Percentiles rank a stretch among this genome's conserved stretches.
phyloP scores from a whole-genome alignment of 2,113 vertebrate genomes.

The Antennarius striatus region DNA sequence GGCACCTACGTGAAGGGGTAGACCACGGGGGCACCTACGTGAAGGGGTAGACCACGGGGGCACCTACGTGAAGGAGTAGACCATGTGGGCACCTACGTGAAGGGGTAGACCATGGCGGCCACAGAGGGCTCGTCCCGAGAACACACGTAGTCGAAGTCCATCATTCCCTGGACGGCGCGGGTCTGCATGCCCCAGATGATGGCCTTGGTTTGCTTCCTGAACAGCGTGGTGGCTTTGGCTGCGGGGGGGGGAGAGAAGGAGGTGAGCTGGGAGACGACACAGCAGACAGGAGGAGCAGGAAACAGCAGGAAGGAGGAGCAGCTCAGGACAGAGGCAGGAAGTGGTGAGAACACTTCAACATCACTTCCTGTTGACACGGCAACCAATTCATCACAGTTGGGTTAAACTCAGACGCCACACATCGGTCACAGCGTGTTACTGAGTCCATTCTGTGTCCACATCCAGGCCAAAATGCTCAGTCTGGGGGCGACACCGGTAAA shows the following conservation, averaged over 20 bases:
- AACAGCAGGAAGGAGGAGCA: neutral
- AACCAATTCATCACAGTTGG: too few relatives aligned
- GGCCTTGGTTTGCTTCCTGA: conserved; percentile 91
- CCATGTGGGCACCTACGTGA: conserved; percentile 84
- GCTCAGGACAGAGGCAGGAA: conserved; percentile 23
- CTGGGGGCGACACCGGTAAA: neutral
- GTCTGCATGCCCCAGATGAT: conserved; percentile 99
- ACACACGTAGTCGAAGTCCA: conserved; percentile 97
- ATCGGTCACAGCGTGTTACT: too few relatives aligned
- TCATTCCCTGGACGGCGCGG: conserved; percentile 95
- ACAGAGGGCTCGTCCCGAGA: conserved; percentile 94
- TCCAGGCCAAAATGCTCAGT: conserved; percentile 8
- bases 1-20: too few relatives aligned
- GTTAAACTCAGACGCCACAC: too few relatives aligned
- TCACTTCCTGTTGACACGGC: too few relatives aligned
- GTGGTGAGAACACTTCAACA: conserved; percentile 22
- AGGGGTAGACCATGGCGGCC: conserved; percentile 96
- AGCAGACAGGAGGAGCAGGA: neutral
- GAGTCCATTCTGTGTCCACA: conserved; percentile 22
- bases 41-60: too few relatives aligned
- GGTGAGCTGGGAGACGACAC: conserved; percentile 6
- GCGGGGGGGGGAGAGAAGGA: neutral
- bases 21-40: too few relatives aligned
- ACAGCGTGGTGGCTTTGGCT: conserved; percentile 89
- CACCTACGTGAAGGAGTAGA: too few relatives aligned